These are phyloP conservation scores for Microchirus variegatus DNA, from an alignment of 2,797 vertebrate genomes.

Conservation along the genomic window DNA sequence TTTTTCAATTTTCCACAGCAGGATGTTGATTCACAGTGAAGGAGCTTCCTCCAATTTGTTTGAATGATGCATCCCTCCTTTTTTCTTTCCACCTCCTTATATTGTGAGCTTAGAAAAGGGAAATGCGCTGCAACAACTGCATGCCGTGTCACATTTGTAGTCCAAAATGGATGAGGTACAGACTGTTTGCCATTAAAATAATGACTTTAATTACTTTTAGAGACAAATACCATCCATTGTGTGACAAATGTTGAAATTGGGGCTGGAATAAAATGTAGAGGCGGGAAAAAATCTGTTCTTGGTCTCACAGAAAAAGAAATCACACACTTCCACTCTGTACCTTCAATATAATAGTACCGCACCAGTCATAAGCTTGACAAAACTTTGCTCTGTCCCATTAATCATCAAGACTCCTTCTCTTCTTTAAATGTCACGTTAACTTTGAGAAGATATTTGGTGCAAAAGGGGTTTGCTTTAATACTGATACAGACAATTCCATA, in stretches of 20 bases:
- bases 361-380: slow-evolving; percentile 31
- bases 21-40: slow-evolving; percentile 57
- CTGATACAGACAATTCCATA: too few species aligned
- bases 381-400: slow-evolving; percentile 19
- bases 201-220: slow-evolving; percentile 54
- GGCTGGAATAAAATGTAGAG: neutral
- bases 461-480: neutral
- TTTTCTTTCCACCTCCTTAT: slow-evolving; percentile 11
- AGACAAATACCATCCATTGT: slow-evolving; percentile 23
- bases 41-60: slow-evolving; percentile 60
- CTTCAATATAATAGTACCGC: slow-evolving; percentile 23
- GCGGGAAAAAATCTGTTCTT: slow-evolving; percentile 15
- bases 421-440: slow-evolving; percentile 35
- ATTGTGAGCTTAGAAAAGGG: slow-evolving; percentile 11
- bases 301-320: slow-evolving; percentile 18
- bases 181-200: slow-evolving; percentile 35
- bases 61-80: slow-evolving; percentile 54
- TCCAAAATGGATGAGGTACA: slow-evolving; percentile 36
- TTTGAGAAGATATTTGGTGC: too few species aligned
- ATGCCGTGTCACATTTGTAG: slow-evolving; percentile 22
- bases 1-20: slow-evolving; percentile 54
- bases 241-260: slow-evolving; percentile 23
- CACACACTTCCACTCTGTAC: slow-evolving; percentile 5
- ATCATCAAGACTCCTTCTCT: slow-evolving; percentile 25
- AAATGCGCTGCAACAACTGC: slow-evolving; percentile 29